Percentiles rank a stretch among this genome's conserved stretches.
phyloP scores from a whole-genome alignment of 2,888 invertebrate species.

The Psylliodes chrysocephalus region DNA sequence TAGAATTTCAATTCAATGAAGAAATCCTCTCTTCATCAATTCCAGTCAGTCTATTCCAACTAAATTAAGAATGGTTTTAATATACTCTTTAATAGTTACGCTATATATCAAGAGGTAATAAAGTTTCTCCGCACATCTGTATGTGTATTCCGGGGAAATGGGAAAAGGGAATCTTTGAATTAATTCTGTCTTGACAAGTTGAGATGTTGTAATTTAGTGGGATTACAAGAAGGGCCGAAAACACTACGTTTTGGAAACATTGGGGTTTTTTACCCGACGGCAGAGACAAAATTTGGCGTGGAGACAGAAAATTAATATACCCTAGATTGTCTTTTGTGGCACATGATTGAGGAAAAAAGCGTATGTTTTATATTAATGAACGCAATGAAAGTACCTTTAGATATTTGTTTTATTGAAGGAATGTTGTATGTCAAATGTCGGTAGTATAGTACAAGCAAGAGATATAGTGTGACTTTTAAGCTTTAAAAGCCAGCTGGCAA shows the following conservation, averaged over 20 bases:
- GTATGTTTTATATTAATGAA: too few relatives aligned
- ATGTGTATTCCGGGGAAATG: not conserved
- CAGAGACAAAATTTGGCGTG: not conserved
- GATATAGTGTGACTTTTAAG: too few relatives aligned
- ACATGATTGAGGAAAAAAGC: too few relatives aligned
- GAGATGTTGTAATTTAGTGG: slow-evolving; percentile 9
- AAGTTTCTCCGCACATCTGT: not conserved
- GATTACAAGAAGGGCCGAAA: slow-evolving; percentile 4
- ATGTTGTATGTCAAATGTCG: too few relatives aligned
- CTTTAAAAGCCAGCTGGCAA: too few relatives aligned
- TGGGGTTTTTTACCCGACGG: not conserved
- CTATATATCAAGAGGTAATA: not conserved
- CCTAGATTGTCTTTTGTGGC: too few relatives aligned
- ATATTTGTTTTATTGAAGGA: too few relatives aligned
- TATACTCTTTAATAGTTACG: not conserved
- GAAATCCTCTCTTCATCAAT: not conserved
- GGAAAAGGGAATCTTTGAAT: slow-evolving; percentile 9
- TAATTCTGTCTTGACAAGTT: slow-evolving; percentile 24
- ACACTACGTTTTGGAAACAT: not conserved
- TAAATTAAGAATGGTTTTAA: not conserved
- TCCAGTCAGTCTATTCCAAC: not conserved
- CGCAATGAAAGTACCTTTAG: too few relatives aligned
- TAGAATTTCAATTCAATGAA: not conserved
- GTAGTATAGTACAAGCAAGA: too few relatives aligned
- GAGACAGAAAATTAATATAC: not conserved